Evolutionary conservation across 1,140 invertebrate species (phyloP).

Genomic region (Danaus melanippus): DNA sequence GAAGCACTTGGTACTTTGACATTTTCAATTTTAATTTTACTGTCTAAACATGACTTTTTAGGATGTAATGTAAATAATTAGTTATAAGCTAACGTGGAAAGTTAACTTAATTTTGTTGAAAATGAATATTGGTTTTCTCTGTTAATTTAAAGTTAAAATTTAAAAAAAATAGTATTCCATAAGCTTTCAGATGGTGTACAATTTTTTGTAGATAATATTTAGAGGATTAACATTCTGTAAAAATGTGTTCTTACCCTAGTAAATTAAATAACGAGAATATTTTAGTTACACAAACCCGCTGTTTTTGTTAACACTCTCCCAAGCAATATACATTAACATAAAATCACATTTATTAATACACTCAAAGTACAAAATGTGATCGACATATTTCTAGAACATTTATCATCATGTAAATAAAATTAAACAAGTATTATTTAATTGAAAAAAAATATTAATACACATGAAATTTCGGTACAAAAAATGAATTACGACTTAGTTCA

Average conservation of each 20-base stretch:
- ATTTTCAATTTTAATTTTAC: slow-evolving; percentile 36
- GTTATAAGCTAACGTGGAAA: slow-evolving; percentile 47
- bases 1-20: slow-evolving; percentile 17
- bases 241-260: slow-evolving; percentile 70
- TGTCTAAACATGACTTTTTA: slow-evolving; percentile 19
- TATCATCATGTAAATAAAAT: no score
- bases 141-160: slow-evolving; percentile 70
- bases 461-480: no score
- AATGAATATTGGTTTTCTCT: slow-evolving; percentile 61
- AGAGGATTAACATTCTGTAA: slow-evolving; percentile 70
- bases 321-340: not conserved
- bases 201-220: slow-evolving; percentile 68
- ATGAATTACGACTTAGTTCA: no score
- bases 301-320: slow-evolving; percentile 29
- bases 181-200: slow-evolving; percentile 70
- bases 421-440: no score
- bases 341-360: no score
- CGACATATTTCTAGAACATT: no score
- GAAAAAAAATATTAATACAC: no score
- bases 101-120: slow-evolving; percentile 67
- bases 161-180: slow-evolving; percentile 48
- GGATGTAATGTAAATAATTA: slow-evolving; percentile 55
- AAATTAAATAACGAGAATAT: slow-evolving; percentile 72
- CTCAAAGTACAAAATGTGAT: no score
- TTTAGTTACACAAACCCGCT: slow-evolving; percentile 63